These are phyloP conservation scores for Yponomeuta cagnagella DNA, from an alignment of 2,888 invertebrate species.

Conservation along the genomic window DNA sequence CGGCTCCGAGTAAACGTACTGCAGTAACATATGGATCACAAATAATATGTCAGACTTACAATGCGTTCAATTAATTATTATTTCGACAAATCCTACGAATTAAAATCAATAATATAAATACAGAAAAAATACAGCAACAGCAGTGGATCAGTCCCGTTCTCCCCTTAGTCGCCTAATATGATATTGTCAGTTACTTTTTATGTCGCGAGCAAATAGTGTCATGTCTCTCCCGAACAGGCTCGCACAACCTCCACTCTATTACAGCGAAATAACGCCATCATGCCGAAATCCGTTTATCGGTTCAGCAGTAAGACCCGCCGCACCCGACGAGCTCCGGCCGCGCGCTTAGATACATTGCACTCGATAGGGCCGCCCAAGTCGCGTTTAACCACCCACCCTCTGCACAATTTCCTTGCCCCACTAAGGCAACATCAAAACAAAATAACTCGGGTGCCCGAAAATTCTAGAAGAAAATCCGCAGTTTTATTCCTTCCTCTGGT, in stretches of 20 bases:
- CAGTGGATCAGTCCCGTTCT: conserved; percentile 28
- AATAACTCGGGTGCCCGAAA: conserved; percentile 30
- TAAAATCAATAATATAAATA: neutral
- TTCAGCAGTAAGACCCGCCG: conserved; percentile 38
- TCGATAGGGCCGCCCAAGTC: conserved; percentile 45
- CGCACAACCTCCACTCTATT: conserved; percentile 63
- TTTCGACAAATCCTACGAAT: neutral
- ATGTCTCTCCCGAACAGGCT: conserved; percentile 46
- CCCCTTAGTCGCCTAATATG: conserved; percentile 51
- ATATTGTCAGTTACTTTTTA: conserved; percentile 64
- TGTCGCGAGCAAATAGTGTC: conserved; percentile 65
- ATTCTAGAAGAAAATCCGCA: conserved; percentile 21
- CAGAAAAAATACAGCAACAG: neutral
- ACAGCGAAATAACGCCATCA: conserved; percentile 52
- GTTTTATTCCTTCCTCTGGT: conserved; percentile 7
- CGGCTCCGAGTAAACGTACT: neutral
- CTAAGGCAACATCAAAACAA: conserved; percentile 33
- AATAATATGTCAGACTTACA: conserved; percentile 1
- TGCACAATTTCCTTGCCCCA: conserved; percentile 32
- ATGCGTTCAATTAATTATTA: neutral
- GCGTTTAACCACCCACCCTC: conserved; percentile 30
- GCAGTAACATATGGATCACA: neutral
- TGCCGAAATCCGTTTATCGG: conserved; percentile 65
- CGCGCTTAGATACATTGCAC: conserved; percentile 50
- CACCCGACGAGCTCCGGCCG: conserved; percentile 34